phyloP scores from a whole-genome alignment of 1,140 invertebrate genomes.

The Drosophila mojavensis region DNA sequence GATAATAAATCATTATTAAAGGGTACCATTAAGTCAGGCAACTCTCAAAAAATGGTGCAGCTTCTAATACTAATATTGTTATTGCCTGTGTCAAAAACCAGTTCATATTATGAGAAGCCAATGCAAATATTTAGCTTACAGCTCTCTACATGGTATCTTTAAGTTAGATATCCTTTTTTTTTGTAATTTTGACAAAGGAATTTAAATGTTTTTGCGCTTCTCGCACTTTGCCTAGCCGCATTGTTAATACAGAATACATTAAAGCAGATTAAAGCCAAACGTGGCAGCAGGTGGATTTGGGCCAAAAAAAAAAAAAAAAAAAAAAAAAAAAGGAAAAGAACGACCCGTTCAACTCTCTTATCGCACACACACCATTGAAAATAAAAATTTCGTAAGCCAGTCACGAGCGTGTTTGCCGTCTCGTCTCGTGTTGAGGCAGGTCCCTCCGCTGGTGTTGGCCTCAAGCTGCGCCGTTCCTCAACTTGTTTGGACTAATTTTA shows the following conservation, averaged over 20 bases:
- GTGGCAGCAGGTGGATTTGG: conserved; percentile 16
- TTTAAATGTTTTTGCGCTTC: background rate
- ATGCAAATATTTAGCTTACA: too few species aligned
- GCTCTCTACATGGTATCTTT: too few species aligned
- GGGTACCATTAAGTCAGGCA: too few species aligned
- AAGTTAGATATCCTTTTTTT: background rate
- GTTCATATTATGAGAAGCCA: too few species aligned
- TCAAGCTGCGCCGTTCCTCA: conserved; percentile 7
- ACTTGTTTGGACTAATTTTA: conserved; percentile 56
- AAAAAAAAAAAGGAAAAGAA: background rate
- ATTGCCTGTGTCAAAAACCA: too few species aligned
- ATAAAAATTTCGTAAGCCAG: conserved; percentile 20
- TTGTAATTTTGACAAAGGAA: background rate
- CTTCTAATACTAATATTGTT: too few species aligned
- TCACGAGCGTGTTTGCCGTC: conserved; percentile 3
- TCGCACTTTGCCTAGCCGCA: conserved; percentile 14
- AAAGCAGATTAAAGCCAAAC: conserved; percentile 60
- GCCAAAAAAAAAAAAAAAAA: too few species aligned
- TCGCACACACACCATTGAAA: background rate
- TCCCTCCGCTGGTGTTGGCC: conserved; percentile 21
- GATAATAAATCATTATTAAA: too few species aligned
- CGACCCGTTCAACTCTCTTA: conserved; percentile 14
- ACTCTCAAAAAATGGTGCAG: too few species aligned
- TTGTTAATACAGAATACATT: conserved; percentile 62
- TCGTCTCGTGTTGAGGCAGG: conserved; percentile 45